Base-by-base conservation (phyloP, 2,888 invertebrate genomes). In the Lordiphosa andalusiaca region DNA sequence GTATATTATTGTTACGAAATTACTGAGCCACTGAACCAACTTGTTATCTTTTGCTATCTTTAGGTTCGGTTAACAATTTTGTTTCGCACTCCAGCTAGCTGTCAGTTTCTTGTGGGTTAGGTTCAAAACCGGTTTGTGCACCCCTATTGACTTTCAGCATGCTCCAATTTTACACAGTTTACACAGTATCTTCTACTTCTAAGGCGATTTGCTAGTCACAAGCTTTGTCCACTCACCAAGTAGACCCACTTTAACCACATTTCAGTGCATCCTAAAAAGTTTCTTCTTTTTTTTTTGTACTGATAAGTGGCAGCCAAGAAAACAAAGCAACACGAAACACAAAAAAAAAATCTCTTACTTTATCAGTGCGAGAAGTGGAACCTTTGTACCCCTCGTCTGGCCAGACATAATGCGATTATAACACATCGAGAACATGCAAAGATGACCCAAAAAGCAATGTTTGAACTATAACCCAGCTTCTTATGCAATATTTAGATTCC, bases 341-440 rank as follows among this genome's bases (percentile, higher is more conserved):
- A 53, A 36, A 52, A 53, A 52, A 53, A 50, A 44, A 46, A 56
- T 50, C 25, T 46, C 6, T 16, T 16, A 44, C 62, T 66, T 63
- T 66, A 63, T 63, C 62, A 63, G 67, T 23, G 42, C 33, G 30
- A n/a, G 44, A 13, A 50, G 40, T 55, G 67, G 37, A 55, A 63
- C 62, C 62, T 63, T 63, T 63, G 62, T 49, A 66, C 62, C 67
- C 9, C 38, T 44, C 50, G 55, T 48, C 65, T 61, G 23, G 12
- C 49, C 42, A 44, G 33, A 16, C 33, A 44, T 63, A 63, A 63
- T 67, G 33, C 56, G 62, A 63, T 63, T 63, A 62, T 7, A 49
- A 37, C 25, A 49, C 38, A 33, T 37, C 12, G 21, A 33, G 19
- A 48, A 33, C 47, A 48, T 63, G 53, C 53, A 47, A 41, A 42